phyloP scores from a whole-genome alignment of 2,113 vertebrate genomes.

The Coptodon rendalli region DNA sequence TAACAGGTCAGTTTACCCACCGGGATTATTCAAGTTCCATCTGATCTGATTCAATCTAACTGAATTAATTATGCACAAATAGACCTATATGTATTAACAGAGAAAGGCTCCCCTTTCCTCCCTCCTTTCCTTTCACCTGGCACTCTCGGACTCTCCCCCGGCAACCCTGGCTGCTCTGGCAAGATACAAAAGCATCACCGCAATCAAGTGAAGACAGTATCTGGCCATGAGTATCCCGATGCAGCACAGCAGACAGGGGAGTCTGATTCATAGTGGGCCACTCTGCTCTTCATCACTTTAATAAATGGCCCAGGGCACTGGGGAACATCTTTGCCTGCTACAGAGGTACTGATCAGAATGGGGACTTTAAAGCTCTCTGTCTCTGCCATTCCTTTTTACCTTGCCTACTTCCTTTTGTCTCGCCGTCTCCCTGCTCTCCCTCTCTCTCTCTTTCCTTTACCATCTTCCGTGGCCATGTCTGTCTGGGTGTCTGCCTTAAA shows the following conservation, averaged over 20 bases:
- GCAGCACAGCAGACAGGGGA: conserved; percentile 36
- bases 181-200: conserved; percentile 15
- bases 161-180: background rate
- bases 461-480: conserved; percentile 22
- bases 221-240: conserved; percentile 41
- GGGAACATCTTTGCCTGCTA: conserved; percentile 56
- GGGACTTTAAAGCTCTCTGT: conserved; percentile 54
- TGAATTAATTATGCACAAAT: conserved; percentile 15
- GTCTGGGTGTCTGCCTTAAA: conserved; percentile 61
- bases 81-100: background rate
- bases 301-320: conserved; percentile 57
- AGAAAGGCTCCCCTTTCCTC: background rate
- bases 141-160: background rate
- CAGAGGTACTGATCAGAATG: conserved; percentile 59
- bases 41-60: background rate
- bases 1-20: background rate
- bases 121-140: conserved; percentile 3
- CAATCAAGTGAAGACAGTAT: conserved; percentile 32
- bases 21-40: conserved; percentile 19
- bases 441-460: background rate
- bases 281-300: conserved; percentile 67
- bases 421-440: background rate
- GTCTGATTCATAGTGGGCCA: conserved; percentile 63
- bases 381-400: conserved; percentile 45
- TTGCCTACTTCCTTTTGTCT: conserved; percentile 45